These are phyloP conservation scores for Lasioglossum calceatum DNA, from an alignment of 2,888 invertebrate genomes.

Conservation along the genomic window DNA sequence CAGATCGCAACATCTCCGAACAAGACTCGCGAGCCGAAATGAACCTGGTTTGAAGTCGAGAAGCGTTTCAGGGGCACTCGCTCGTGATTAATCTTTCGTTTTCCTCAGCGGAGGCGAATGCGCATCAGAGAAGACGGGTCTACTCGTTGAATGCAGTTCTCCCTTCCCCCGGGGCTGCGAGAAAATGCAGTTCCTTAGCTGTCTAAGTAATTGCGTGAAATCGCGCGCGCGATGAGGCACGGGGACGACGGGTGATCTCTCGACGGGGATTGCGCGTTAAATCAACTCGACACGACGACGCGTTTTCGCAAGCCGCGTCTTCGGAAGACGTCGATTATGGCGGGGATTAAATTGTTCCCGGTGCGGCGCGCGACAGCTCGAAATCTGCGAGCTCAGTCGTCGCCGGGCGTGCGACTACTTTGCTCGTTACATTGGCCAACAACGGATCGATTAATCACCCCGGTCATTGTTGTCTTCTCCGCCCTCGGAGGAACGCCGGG, in stretches of 20 bases:
- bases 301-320: slow-evolving; percentile 12
- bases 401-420: slow-evolving; percentile 30
- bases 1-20: neutral
- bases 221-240: slow-evolving; percentile 18
- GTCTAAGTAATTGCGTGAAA: slow-evolving; percentile 47
- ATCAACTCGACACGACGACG: slow-evolving; percentile 14
- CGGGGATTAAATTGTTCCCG: slow-evolving; percentile 23
- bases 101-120: neutral
- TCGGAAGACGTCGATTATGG: slow-evolving; percentile 27
- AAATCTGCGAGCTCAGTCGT: slow-evolving; percentile 42
- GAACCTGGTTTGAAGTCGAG: neutral
- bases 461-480: slow-evolving; percentile 10
- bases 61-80: neutral
- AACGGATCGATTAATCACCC: slow-evolving; percentile 56
- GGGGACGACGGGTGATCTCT: neutral
- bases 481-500: neutral
- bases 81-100: slow-evolving; percentile 10
- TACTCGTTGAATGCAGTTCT: neutral
- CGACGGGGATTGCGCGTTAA: slow-evolving; percentile 10
- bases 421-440: slow-evolving; percentile 48
- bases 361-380: neutral
- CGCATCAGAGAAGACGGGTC: neutral
- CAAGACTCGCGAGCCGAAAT: slow-evolving; percentile 13
- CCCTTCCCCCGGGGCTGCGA: neutral
- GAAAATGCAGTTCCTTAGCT: slow-evolving; percentile 16